These are phyloP conservation scores for Archips crataeganus DNA, from an alignment of 2,888 invertebrate species.

Conservation along the genomic window DNA sequence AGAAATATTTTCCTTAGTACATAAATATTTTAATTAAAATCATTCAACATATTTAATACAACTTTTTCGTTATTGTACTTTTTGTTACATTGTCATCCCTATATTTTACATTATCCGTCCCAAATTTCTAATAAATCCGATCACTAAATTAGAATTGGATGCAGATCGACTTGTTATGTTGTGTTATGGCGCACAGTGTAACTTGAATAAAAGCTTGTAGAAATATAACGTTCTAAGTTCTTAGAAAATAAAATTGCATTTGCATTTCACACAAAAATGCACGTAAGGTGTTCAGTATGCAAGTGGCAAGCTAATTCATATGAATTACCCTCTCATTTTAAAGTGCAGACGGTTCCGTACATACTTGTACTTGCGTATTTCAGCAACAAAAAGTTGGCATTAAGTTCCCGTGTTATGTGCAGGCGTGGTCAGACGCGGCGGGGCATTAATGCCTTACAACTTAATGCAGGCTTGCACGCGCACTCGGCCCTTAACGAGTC, in stretches of 20 bases:
- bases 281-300: constrained; percentile 20
- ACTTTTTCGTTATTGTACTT: no score
- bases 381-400: constrained; percentile 51
- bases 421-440: constrained; percentile 68
- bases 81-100: no score
- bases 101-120: no score
- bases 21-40: no score
- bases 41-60: no score
- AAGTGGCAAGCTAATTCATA: constrained; percentile 58
- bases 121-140: no score
- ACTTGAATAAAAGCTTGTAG: no score
- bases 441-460: constrained; percentile 78
- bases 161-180: no score
- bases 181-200: no score
- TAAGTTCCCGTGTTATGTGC: constrained; percentile 58
- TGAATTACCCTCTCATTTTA: constrained; percentile 56
- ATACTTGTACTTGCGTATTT: constrained; percentile 43
- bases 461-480: constrained; percentile 75
- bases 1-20: no score
- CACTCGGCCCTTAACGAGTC: constrained; percentile 51
- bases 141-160: no score
- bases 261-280: constrained; percentile 2
- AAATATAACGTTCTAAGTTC: background rate
- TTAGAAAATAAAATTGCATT: background rate
- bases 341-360: constrained; percentile 40